Evolutionary conservation across 2,113 vertebrate species (phyloP), one percentile per base, ranked within the genome.

Genomic region (Triplophysa tibetana): DNA sequence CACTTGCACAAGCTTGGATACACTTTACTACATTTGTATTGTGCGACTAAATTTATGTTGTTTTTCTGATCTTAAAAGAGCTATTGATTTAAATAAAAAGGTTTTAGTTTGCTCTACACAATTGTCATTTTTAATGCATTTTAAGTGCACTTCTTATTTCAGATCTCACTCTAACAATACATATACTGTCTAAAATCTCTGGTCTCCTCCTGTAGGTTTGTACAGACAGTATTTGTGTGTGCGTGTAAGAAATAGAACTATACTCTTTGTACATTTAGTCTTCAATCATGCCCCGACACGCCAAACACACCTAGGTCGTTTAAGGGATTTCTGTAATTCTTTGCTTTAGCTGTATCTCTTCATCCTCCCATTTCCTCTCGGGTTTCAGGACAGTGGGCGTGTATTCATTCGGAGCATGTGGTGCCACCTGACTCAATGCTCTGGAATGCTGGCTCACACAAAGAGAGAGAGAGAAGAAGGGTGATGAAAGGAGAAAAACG

Each of bases 221-320:
- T 52, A 16, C 43, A 17, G 67, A 38, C 23, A 62, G 24, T 58
- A 29, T 66, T 8, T 48, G 38, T 60, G 17, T 16, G 45, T 54
- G 43, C 24, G 16, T 75, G 60, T 64, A 7, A 50, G 19, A 23
- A 0, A 19, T 41, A n/a, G 8, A 10, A 41, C 41, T 23, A 12
- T 19, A 21, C 19, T 41, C 16, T 45, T 21, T 77, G n/a, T 48
- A 21, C 29, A 43, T 5, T 13, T 6, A n/a, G n/a, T 10, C 17
- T 79, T 29, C 21, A 26, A 54, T 80, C 81, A 79, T 75, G 81
- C 19, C 33, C 24, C 13, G 12, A 33, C 81, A 79, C 17, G 77
- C 70, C 19, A 16, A 62, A 83, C 77, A 79, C 76, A 75, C 76
- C 77, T 69, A 62, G n/a, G 19, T 21, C n/a, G 2, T 5, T 0